phyloP scores from a whole-genome alignment of 35 echinoderm and acorn worm genomes.

The Eucidaris tribuloides region DNA sequence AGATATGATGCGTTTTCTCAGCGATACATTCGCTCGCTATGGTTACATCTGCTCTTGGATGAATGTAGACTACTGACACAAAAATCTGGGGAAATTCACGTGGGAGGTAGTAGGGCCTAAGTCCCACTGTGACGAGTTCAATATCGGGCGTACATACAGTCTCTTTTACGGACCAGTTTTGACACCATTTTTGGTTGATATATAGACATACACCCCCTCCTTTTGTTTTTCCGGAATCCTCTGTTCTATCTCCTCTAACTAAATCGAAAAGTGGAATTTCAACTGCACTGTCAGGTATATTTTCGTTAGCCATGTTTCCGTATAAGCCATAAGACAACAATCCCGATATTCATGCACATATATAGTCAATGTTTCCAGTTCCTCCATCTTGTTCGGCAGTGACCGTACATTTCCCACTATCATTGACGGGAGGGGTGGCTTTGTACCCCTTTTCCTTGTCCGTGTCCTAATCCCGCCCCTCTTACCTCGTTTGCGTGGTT shows the following conservation, averaged over 20 bases:
- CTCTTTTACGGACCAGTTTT: constrained; percentile 26
- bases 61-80: constrained; percentile 25
- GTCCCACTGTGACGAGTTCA: constrained; percentile 32
- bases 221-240: constrained; percentile 19
- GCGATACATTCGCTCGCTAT: neutral
- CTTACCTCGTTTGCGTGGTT: constrained; percentile 45
- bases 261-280: constrained; percentile 17
- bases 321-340: constrained; percentile 12
- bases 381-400: constrained; percentile 4
- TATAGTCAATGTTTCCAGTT: constrained; percentile 6
- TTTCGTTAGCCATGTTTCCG: constrained; percentile 58
- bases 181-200: constrained; percentile 54
- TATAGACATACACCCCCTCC: constrained; percentile 39
- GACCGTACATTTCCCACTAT: constrained; percentile 45
- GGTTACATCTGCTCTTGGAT: neutral
- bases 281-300: constrained; percentile 23
- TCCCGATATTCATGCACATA: constrained; percentile 34
- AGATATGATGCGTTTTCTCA: neutral
- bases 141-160: constrained; percentile 5
- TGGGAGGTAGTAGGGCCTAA: constrained; percentile 50
- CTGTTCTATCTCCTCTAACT: constrained; percentile 42
- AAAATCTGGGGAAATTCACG: constrained; percentile 32
- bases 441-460: constrained; percentile 34
- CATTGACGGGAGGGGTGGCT: constrained; percentile 42
- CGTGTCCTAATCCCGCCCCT: constrained; percentile 41